Evolutionary conservation across 2,888 invertebrate genomes (phyloP).

Genomic region (Drosophila stalkeri): DNA sequence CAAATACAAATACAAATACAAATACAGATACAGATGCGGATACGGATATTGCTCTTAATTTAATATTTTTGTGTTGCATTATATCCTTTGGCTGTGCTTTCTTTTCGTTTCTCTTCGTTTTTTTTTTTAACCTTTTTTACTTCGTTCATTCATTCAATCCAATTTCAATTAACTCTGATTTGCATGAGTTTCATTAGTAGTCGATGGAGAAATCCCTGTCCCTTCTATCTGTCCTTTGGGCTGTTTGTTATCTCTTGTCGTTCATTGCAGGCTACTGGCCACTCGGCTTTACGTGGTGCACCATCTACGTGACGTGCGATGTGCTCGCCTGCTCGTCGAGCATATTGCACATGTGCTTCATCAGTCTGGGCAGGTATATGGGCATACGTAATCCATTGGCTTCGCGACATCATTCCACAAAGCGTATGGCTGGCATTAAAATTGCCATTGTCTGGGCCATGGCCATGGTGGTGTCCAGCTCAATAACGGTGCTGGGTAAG

Average conservation of each 20-base stretch:
- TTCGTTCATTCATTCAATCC: constrained; percentile 12
- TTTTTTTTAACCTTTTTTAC: not conserved
- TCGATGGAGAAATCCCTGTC: constrained; percentile 3
- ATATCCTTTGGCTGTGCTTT: not conserved
- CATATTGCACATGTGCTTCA: constrained; percentile 97
- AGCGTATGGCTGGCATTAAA: constrained; percentile 93
- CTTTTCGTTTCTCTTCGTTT: constrained; percentile 1
- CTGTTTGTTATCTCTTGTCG: not conserved
- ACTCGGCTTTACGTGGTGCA: constrained; percentile 96
- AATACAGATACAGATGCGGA: no score
- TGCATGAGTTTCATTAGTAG: constrained; percentile 38
- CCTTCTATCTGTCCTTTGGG: not conserved
- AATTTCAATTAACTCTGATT: constrained; percentile 61
- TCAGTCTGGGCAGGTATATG: constrained; percentile 93
- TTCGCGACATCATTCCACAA: constrained; percentile 93
- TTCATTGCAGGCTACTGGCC: constrained; percentile 93
- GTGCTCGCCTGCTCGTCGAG: constrained; percentile 97
- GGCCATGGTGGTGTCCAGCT: constrained; percentile 94
- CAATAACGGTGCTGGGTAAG: constrained; percentile 93
- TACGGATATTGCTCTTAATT: constrained; percentile 49
- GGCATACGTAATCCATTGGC: constrained; percentile 95
- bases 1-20: not conserved
- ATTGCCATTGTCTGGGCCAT: constrained; percentile 96
- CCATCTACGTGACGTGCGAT: constrained; percentile 97
- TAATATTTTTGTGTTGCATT: not conserved